These are phyloP conservation scores for Ivindomyrus marchei DNA, from an alignment of 2,113 vertebrate genomes.

Conservation along the genomic window DNA sequence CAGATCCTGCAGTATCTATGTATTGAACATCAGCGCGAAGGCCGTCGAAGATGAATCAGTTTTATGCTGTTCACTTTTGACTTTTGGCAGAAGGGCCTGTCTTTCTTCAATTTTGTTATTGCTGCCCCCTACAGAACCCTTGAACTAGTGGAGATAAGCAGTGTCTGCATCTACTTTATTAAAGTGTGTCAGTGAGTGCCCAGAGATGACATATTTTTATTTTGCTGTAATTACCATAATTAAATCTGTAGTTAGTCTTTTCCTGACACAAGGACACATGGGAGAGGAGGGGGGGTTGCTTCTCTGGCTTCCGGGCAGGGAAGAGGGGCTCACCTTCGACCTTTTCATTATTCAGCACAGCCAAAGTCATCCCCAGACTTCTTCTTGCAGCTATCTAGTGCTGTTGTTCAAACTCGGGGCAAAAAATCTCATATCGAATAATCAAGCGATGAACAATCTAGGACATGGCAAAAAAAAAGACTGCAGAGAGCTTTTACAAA, in stretches of 20 bases:
- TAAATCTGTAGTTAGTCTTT: constrained; percentile 52
- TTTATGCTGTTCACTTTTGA: neutral
- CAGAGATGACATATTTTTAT: constrained; percentile 63
- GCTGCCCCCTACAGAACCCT: neutral
- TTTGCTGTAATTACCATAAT: constrained; percentile 65
- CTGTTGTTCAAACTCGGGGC: neutral
- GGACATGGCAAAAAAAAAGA: neutral
- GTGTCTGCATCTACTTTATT: constrained; percentile 35
- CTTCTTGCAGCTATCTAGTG: neutral
- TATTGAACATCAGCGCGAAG: neutral
- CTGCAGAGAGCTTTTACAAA: neutral
- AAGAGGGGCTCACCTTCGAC: neutral
- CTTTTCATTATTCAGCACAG: constrained; percentile 8
- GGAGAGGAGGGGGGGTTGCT: neutral
- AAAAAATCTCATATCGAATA: neutral
- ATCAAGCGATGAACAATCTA: neutral
- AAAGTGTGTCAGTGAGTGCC: constrained; percentile 62
- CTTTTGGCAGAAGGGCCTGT: neutral
- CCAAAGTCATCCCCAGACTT: neutral
- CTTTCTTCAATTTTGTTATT: neutral
- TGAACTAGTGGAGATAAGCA: constrained; percentile 15
- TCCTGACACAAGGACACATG: constrained; percentile 50
- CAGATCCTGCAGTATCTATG: neutral
- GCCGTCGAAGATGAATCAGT: neutral
- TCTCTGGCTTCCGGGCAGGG: neutral